Conservation (phyloP, 23 tunicate genomes). For the Ciona savignyi region DNA sequence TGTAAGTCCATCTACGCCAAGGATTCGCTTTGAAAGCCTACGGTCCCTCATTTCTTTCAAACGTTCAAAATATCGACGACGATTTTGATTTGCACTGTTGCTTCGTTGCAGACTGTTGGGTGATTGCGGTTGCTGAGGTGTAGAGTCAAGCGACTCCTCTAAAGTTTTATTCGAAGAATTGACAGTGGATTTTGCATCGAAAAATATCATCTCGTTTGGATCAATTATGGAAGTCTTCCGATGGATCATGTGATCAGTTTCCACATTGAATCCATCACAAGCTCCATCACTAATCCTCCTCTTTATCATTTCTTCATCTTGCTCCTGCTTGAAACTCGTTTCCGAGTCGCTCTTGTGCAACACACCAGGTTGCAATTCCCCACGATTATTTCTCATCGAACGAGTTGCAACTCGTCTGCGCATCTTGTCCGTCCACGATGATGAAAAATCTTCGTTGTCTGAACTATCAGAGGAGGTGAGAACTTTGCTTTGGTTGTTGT, state of each 20-base stretch:
- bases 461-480: neutral
- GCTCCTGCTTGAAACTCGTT: neutral
- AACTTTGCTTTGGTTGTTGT: neutral
- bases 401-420: neutral
- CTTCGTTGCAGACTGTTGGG: neutral
- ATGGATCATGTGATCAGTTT: neutral
- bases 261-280: neutral
- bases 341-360: neutral
- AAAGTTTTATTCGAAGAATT: too few relatives aligned
- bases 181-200: neutral
- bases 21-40: slow-evolving; percentile 6
- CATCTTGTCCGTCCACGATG: neutral
- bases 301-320: neutral
- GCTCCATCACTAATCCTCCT: neutral
- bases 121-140: neutral
- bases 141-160: neutral
- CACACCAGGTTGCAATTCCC: neutral
- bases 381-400: neutral
- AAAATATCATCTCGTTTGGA: neutral
- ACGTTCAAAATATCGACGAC: slow-evolving; percentile 25
- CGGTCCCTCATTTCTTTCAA: slow-evolving; percentile 28
- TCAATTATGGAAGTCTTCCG: neutral
- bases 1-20: slow-evolving; percentile 7
- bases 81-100: neutral
- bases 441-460: neutral